Evolutionary conservation across 2,113 vertebrate species (phyloP).

Genomic region (Bathybates hornii): DNA sequence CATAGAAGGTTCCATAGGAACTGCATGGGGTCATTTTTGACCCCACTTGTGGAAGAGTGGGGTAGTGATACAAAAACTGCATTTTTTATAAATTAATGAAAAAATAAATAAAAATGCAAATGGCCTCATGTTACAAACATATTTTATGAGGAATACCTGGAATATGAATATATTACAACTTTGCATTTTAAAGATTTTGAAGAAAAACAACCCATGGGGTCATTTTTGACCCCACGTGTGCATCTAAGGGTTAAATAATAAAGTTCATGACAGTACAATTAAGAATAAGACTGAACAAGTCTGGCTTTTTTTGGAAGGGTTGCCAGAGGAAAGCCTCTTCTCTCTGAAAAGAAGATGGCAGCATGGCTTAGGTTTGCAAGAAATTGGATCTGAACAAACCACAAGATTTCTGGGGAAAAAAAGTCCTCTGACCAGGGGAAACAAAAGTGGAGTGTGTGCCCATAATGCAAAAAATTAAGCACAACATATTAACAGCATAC

Average conservation of each 20-base stretch:
- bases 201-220: too few species aligned
- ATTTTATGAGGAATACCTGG: too few species aligned
- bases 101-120: too few species aligned
- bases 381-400: not conserved
- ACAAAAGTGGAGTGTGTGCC: not conserved
- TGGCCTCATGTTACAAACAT: too few species aligned
- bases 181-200: too few species aligned
- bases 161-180: too few species aligned
- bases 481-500: not conserved
- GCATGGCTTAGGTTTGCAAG: not conserved
- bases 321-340: not conserved
- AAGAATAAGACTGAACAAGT: not conserved
- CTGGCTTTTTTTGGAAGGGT: not conserved
- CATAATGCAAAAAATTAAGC: not conserved
- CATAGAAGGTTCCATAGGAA: too few species aligned
- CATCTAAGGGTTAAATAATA: not conserved
- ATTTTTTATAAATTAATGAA: too few species aligned
- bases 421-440: not conserved
- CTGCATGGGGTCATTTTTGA: too few species aligned
- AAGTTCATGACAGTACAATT: not conserved
- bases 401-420: fast-evolving
- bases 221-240: too few species aligned
- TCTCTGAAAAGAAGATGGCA: not conserved
- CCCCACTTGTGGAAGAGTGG: too few species aligned
- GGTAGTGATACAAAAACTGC: too few species aligned